Percentiles rank a stretch among this genome's conserved stretches.
phyloP scores from a whole-genome alignment of 2,888 invertebrate genomes.

The Dasysyrphus tricinctus region DNA sequence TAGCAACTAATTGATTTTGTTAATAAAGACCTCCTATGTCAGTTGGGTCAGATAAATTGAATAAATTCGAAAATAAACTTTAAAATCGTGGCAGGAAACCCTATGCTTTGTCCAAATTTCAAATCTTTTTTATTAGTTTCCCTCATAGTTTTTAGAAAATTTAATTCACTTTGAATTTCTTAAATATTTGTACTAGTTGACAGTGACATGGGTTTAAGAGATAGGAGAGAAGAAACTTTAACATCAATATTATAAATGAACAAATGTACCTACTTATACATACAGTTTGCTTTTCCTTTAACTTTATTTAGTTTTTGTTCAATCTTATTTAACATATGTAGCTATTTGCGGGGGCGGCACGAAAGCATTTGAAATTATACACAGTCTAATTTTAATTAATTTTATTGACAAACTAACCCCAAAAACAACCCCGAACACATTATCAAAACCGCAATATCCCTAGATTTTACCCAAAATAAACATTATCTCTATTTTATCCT shows the following conservation, averaged over 20 bases:
- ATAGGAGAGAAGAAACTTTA: background rate
- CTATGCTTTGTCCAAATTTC: no score
- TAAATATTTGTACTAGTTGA: background rate
- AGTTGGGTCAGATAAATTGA: no score
- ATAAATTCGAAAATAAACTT: no score
- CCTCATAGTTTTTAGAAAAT: no score
- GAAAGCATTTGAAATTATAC: constrained; percentile 5
- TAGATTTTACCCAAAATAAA: constrained; percentile 17
- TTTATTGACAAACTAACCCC: constrained; percentile 11
- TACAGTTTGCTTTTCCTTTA: background rate
- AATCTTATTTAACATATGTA: background rate
- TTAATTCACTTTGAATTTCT: background rate
- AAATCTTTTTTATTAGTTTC: no score
- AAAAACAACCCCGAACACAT: background rate
- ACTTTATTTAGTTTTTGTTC: background rate
- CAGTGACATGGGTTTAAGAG: background rate
- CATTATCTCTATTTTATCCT: background rate
- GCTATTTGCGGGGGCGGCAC: background rate
- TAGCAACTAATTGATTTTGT: no score
- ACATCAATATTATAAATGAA: background rate
- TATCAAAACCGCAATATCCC: constrained; percentile 15
- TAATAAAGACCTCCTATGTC: no score
- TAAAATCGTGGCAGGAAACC: no score
- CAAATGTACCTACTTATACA: no score
- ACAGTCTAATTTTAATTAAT: constrained; percentile 18